Percentiles rank a stretch among this genome's conserved stretches.
phyloP scores from a whole-genome alignment of 2,113 vertebrate species.

The Nanorana parkeri region DNA sequence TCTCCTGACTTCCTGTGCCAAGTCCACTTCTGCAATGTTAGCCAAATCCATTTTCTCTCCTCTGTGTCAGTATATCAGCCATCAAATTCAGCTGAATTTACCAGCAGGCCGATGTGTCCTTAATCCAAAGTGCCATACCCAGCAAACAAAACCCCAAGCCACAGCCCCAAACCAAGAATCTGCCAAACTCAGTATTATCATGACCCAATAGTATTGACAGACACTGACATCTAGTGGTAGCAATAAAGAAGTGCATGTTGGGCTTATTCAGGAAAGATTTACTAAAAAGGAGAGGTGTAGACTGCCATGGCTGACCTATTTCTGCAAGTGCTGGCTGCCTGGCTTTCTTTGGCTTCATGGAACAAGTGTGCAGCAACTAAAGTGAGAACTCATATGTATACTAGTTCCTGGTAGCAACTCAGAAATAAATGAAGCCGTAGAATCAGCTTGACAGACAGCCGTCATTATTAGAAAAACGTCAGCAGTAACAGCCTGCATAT shows the following conservation, averaged over 20 bases:
- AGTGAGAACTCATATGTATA: no score
- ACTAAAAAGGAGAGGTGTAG: no score
- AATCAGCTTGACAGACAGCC: no score
- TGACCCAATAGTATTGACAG: background rate
- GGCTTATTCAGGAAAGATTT: no score
- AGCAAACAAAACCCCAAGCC: slow-evolving; percentile 39
- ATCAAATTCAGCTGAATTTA: slow-evolving; percentile 16
- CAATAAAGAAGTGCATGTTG: background rate
- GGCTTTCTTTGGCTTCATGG: no score
- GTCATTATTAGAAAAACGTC: no score
- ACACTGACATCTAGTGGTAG: slow-evolving; percentile 12
- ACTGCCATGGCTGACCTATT: no score
- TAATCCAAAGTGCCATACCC: slow-evolving; percentile 27
- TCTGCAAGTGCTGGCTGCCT: no score
- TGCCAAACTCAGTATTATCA: slow-evolving; percentile 13
- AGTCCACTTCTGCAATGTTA: background rate
- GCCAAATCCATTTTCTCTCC: slow-evolving; percentile 12
- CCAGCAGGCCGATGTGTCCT: slow-evolving; percentile 3
- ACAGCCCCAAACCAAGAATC: slow-evolving; percentile 4
- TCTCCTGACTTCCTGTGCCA: background rate
- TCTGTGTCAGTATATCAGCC: slow-evolving; percentile 1
- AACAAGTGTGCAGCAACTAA: no score
- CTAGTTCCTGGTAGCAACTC: no score
- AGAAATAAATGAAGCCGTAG: no score
- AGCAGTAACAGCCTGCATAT: no score